phyloP scores from a whole-genome alignment of 1,140 invertebrate genomes.

The Trichogramma pretiosum region DNA sequence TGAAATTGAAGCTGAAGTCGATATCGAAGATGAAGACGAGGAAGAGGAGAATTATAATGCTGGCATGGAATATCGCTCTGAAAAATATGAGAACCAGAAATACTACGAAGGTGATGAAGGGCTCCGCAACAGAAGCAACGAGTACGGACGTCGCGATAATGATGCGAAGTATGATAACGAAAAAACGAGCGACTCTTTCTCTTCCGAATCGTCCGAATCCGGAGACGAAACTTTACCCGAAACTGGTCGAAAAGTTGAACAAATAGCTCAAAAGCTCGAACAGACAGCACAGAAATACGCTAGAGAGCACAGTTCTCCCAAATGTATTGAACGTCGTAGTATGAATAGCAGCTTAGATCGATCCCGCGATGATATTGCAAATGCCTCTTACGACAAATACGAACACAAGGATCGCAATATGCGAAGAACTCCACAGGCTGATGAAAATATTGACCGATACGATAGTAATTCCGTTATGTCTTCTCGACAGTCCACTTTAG shows the following conservation, averaged over 20 bases:
- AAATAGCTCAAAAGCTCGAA: slow-evolving; percentile 43
- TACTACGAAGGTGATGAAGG: too few relatives aligned
- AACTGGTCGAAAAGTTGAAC: slow-evolving; percentile 41
- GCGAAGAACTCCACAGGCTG: slow-evolving; percentile 8
- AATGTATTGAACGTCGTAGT: slow-evolving; percentile 33
- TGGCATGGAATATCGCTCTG: slow-evolving; percentile 23
- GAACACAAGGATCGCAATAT: slow-evolving; percentile 6
- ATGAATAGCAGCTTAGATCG: slow-evolving; percentile 22
- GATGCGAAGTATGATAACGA: slow-evolving; percentile 35
- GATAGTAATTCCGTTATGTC: slow-evolving; percentile 26
- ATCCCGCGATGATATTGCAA: slow-evolving; percentile 5
- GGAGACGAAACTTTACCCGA: slow-evolving; percentile 43
- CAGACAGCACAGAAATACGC: slow-evolving; percentile 45
- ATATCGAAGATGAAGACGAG: slow-evolving; percentile 29
- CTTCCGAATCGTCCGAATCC: slow-evolving; percentile 32
- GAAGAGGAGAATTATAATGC: slow-evolving; percentile 24
- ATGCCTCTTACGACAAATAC: slow-evolving; percentile 24
- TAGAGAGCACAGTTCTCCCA: slow-evolving; percentile 39
- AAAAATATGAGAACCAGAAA: slow-evolving; percentile 31
- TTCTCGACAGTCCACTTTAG: slow-evolving; percentile 23
- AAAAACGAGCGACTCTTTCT: slow-evolving; percentile 30
- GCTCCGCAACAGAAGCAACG: slow-evolving; percentile 22
- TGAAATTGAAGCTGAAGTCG: slow-evolving; percentile 26
- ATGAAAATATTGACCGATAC: slow-evolving; percentile 30
- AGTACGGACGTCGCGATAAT: slow-evolving; percentile 16